Conservation (phyloP, 2,113 vertebrate species). For the Todiramphus chloris region DNA sequence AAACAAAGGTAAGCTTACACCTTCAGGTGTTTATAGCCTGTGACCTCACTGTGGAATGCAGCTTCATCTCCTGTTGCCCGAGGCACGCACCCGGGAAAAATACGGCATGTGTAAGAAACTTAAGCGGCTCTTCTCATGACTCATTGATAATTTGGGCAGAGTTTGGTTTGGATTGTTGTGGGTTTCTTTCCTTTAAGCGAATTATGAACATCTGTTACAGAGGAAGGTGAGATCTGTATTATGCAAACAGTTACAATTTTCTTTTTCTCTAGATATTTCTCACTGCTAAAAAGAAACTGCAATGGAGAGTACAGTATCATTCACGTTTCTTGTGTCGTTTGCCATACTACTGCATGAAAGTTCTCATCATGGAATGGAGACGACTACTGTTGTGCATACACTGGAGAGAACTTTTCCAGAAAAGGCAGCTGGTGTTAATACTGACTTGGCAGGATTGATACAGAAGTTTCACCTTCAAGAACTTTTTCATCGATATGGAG, state of each 20-base stretch:
- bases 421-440: constrained; percentile 73
- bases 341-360: constrained; percentile 54
- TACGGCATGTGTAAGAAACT: not conserved
- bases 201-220: not conserved
- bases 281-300: constrained; percentile 14
- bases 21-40: not conserved
- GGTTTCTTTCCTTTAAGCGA: not conserved
- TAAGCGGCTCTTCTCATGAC: not conserved
- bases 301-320: constrained; percentile 53
- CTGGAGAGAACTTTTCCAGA: constrained; percentile 65
- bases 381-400: constrained; percentile 61
- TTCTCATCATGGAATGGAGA: constrained; percentile 58
- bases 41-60: not conserved
- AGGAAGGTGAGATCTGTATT: not conserved
- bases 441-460: constrained; percentile 74
- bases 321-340: constrained; percentile 50
- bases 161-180: not conserved
- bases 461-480: constrained; percentile 86
- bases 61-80: not conserved
- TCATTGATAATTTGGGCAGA: not conserved
- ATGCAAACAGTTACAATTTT: not conserved
- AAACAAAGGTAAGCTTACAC: not conserved
- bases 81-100: not conserved
- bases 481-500: constrained; percentile 90
- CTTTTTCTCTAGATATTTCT: not conserved